Percentiles rank a stretch among this genome's conserved stretches.
These are phyloP conservation scores for Dromiciops gliroides DNA, from an alignment of 2,113 vertebrate genomes.

Conservation along the genomic window DNA sequence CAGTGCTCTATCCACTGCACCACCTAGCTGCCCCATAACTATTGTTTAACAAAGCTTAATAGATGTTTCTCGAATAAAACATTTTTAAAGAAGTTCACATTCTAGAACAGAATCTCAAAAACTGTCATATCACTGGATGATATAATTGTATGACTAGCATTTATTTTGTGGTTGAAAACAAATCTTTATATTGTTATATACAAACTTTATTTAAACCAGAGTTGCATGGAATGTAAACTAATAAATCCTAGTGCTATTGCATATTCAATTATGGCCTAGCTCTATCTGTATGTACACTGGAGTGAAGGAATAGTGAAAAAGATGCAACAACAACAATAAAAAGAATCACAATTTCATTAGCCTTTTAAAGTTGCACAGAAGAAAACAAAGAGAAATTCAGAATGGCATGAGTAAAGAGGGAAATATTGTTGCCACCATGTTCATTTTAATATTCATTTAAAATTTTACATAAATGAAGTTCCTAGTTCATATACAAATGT, in stretches of 20 bases:
- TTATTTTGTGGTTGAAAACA: conserved; percentile 21
- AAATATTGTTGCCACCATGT: neutral
- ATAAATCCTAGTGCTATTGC: neutral
- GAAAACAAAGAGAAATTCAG: neutral
- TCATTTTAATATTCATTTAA: neutral
- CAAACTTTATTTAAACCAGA: neutral
- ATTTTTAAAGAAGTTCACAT: conserved; percentile 14
- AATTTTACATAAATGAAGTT: neutral
- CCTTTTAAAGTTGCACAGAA: neutral
- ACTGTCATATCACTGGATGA: neutral
- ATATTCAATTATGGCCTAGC: neutral
- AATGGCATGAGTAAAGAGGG: neutral
- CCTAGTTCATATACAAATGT: neutral
- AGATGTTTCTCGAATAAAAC: neutral
- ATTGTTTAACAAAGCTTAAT: neutral
- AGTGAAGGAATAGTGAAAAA: neutral
- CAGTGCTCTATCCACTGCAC: too few species aligned
- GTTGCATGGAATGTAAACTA: neutral
- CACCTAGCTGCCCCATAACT: too few species aligned
- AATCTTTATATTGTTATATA: neutral
- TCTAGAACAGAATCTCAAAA: conserved; percentile 15
- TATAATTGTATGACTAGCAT: neutral
- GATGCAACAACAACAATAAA: neutral
- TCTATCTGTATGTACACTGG: neutral
- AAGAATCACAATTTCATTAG: neutral